Percentiles rank a stretch among this genome's conserved stretches.
Evolutionary conservation across 2,888 invertebrate species (phyloP).

Genomic region (Euproctis similis): DNA sequence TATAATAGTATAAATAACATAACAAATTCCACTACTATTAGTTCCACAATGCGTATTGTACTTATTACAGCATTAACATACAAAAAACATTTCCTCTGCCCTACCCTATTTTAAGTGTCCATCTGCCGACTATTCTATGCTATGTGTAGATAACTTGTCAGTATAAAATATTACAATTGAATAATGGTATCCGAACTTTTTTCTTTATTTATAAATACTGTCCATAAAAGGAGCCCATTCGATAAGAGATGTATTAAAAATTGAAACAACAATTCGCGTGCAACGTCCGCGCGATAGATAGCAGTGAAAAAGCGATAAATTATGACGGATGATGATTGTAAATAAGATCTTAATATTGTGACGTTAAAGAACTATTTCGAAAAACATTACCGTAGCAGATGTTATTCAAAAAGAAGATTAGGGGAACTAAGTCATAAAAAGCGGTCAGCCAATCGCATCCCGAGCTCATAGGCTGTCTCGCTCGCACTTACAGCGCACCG

Average conservation of each 20-base stretch:
- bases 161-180: slow-evolving; percentile 44
- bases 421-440: slow-evolving; percentile 75
- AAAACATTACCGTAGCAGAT: slow-evolving; percentile 67
- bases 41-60: too few species aligned
- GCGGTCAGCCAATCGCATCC: slow-evolving; percentile 64
- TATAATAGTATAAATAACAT: too few species aligned
- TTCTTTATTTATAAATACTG: slow-evolving; percentile 40
- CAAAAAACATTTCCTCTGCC: slow-evolving; percentile 13
- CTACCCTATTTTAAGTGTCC: slow-evolving; percentile 24
- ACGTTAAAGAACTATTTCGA: slow-evolving; percentile 68
- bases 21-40: too few species aligned
- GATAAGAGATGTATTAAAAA: slow-evolving; percentile 64
- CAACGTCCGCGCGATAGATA: slow-evolving; percentile 55
- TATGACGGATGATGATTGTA: slow-evolving; percentile 39
- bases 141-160: slow-evolving; percentile 39
- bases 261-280: slow-evolving; percentile 62
- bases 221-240: slow-evolving; percentile 60
- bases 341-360: slow-evolving; percentile 59
- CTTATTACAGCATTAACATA: too few species aligned
- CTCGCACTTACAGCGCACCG: slow-evolving; percentile 39
- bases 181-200: slow-evolving; percentile 37
- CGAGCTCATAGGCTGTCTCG: slow-evolving; percentile 40
- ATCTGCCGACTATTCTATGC: slow-evolving; percentile 38
- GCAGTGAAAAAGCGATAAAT: slow-evolving; percentile 44
- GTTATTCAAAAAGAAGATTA: slow-evolving; percentile 72